A percentile compares a stretch with the other conserved stretches of the same genome.
phyloP scores from a whole-genome alignment of 2,797 vertebrate genomes.

The Gymnoscopelus braueri region DNA sequence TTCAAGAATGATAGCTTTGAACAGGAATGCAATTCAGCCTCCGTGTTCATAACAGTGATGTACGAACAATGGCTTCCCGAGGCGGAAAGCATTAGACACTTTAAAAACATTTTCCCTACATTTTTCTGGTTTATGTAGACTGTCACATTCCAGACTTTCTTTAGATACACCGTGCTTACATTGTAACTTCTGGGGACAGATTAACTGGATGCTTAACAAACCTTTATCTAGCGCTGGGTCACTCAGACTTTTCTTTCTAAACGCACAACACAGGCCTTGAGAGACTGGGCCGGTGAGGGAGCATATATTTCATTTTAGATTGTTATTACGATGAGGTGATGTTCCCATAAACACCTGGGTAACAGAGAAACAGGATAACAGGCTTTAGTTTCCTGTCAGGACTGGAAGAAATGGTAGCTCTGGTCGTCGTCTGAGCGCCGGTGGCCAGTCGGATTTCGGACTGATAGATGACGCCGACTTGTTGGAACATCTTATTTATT shows the following conservation, averaged over 20 bases:
- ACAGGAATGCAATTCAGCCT: neutral
- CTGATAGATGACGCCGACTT: neutral
- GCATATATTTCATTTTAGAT: slow-evolving; percentile 41
- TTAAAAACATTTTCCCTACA: neutral
- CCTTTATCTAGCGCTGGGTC: slow-evolving; percentile 1
- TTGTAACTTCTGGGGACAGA: neutral
- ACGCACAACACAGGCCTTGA: slow-evolving; percentile 1
- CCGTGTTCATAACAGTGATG: neutral
- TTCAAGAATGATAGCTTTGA: too few relatives aligned
- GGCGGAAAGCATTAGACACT: neutral
- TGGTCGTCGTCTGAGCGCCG: slow-evolving; percentile 58
- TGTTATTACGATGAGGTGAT: slow-evolving; percentile 53
- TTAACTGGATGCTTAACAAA: slow-evolving; percentile 12
- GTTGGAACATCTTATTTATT: slow-evolving; percentile 15
- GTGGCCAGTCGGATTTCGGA: slow-evolving; percentile 39
- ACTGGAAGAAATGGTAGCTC: slow-evolving; percentile 66
- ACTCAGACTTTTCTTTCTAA: neutral
- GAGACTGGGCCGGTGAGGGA: slow-evolving; percentile 28
- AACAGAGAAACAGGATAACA: slow-evolving; percentile 48
- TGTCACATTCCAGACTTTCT: neutral
- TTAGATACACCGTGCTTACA: slow-evolving; percentile 1
- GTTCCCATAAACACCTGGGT: slow-evolving; percentile 52
- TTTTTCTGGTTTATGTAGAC: neutral
- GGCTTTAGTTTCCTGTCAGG: slow-evolving; percentile 56
- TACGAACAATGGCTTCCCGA: neutral